Conservation (phyloP, 1,140 invertebrate species). For the Globodera ellingtonae region DNA sequence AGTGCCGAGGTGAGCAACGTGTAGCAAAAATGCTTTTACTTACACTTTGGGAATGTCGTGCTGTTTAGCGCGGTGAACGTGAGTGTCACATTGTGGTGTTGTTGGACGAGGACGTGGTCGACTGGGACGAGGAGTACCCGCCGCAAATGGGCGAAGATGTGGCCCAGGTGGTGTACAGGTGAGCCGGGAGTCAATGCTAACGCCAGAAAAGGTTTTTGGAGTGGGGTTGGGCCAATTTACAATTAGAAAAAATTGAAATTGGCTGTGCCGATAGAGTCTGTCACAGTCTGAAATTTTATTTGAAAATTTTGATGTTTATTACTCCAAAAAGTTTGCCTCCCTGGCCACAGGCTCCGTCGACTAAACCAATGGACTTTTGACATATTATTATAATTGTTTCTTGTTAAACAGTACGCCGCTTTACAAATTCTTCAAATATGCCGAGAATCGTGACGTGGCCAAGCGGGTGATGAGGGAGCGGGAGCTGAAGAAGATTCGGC, state of each 20-base stretch:
- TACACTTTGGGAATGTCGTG: slow-evolving; percentile 12
- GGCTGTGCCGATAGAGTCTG: no score
- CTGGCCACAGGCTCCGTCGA: no score
- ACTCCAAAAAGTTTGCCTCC: no score
- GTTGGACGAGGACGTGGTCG: slow-evolving; percentile 90
- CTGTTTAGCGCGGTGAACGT: slow-evolving; percentile 68
- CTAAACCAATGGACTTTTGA: no score
- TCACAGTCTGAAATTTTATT: no score
- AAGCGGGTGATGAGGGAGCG: slow-evolving; percentile 96
- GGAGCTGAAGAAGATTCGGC: slow-evolving; percentile 95
- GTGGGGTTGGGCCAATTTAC: no score
- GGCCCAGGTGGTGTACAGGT: slow-evolving; percentile 76
- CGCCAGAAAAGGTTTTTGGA: neutral
- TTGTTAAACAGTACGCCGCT: slow-evolving; percentile 74
- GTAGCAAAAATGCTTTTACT: no score
- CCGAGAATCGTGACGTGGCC: slow-evolving; percentile 97
- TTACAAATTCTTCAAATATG: slow-evolving; percentile 98
- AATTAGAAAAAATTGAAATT: no score
- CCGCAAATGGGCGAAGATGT: slow-evolving; percentile 97
- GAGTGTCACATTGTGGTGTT: slow-evolving; percentile 84
- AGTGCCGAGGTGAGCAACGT: slow-evolving; percentile 79
- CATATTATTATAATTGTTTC: neutral
- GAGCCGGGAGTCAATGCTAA: slow-evolving; percentile 38
- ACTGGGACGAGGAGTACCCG: slow-evolving; percentile 98
- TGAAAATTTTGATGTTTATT: no score